Evolutionary conservation across 2,888 invertebrate genomes (phyloP).

Genomic region (Drosophila paranaensis): DNA sequence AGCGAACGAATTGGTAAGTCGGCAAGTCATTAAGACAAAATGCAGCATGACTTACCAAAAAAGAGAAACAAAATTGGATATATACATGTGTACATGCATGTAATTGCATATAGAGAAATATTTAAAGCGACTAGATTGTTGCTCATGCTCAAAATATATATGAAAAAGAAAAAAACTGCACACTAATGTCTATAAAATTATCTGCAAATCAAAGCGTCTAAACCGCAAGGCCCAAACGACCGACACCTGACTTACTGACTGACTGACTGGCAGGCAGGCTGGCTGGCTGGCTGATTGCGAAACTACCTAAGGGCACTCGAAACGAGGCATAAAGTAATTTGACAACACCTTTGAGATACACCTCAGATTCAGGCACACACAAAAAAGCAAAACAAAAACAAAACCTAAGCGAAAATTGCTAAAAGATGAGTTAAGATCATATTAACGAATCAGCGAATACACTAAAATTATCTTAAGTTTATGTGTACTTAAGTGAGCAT

Average conservation of each 20-base stretch:
- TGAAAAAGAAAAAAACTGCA: conserved; percentile 57
- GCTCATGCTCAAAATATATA: conserved; percentile 2
- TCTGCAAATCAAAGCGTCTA: conserved; percentile 75
- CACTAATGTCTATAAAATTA: conserved; percentile 76
- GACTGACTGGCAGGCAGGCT: conserved; percentile 21
- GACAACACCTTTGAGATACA: conserved; percentile 43
- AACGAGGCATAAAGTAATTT: conserved; percentile 46
- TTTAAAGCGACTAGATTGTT: conserved; percentile 51
- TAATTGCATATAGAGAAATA: conserved; percentile 60
- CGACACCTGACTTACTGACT: conserved; percentile 30
- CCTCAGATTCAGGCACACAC: conserved; percentile 20
- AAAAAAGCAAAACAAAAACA: not conserved
- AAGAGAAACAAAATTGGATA: conserved; percentile 17
- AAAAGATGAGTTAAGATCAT: conserved; percentile 24
- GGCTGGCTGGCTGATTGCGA: conserved; percentile 60
- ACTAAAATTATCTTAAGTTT: conserved; percentile 1
- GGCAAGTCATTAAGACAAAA: conserved; percentile 74
- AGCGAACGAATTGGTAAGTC: conserved; percentile 45
- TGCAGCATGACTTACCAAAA: conserved; percentile 75
- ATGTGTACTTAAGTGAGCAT: not conserved
- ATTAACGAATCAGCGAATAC: conserved; percentile 18
- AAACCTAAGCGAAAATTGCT: conserved; percentile 1
- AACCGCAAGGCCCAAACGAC: conserved; percentile 37
- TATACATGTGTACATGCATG: conserved; percentile 21
- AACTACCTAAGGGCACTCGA: conserved; percentile 73